A percentile compares a stretch with the other conserved stretches of the same genome.
Evolutionary conservation across 2,113 vertebrate species (phyloP).

Genomic region (Merops nubicus): DNA sequence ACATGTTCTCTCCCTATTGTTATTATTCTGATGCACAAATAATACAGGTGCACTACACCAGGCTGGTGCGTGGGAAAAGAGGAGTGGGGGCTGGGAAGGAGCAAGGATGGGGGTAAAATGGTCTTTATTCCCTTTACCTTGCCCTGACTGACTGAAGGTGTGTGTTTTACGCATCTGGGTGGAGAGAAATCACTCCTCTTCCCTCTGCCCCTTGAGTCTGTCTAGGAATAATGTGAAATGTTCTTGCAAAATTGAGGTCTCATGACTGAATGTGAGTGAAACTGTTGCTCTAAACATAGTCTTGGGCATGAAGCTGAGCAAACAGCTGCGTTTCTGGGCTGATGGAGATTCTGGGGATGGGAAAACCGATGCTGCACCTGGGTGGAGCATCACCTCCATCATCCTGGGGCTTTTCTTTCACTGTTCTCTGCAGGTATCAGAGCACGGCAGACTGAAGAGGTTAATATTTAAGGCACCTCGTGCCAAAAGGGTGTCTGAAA

Average conservation of each 20-base stretch:
- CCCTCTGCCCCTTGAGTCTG: background rate
- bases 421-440: background rate
- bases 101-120: background rate
- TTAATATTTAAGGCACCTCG: background rate
- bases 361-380: background rate
- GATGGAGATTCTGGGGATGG: background rate
- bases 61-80: background rate
- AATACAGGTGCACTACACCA: background rate
- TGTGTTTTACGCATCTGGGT: background rate
- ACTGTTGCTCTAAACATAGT: background rate
- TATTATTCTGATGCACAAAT: slow-evolving; percentile 53
- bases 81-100: background rate
- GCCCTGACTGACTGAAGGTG: background rate
- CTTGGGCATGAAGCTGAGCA: background rate
- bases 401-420: background rate
- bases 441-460: background rate
- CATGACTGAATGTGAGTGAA: background rate
- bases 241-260: background rate
- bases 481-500: background rate
- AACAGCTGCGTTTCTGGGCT: background rate
- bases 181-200: background rate
- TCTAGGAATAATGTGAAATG: background rate
- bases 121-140: background rate
- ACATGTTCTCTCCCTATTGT: background rate
- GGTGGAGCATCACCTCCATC: background rate